Evolutionary conservation across 2,797 vertebrate genomes (phyloP).

Genomic region (Rhynchonycteris naso): DNA sequence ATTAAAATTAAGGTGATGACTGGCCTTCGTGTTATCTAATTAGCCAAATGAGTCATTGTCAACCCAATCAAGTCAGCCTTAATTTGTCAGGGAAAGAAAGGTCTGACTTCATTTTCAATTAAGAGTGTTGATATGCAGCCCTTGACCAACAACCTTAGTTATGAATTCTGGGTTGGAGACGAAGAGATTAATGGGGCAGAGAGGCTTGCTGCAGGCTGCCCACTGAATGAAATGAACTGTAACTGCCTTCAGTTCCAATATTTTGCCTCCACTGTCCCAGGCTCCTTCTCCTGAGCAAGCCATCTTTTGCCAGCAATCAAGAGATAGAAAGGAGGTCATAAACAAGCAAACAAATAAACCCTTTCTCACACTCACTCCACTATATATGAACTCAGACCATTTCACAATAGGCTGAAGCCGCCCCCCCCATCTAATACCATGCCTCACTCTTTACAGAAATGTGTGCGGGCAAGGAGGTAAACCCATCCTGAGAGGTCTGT

Average conservation of each 20-base stretch:
- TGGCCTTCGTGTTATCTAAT: slow-evolving; percentile 10
- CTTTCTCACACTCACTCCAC: fast-evolving
- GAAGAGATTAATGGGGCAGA: not conserved
- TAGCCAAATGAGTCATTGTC: slow-evolving; percentile 47
- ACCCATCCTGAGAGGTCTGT: not conserved
- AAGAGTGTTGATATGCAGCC: not conserved
- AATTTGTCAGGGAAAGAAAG: slow-evolving; percentile 1
- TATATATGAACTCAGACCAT: not conserved
- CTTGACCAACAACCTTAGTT: not conserved
- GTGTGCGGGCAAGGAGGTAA: not conserved
- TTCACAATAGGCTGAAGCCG: too few relatives aligned
- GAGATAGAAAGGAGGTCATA: not conserved
- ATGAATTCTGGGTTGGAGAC: not conserved
- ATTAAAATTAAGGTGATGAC: slow-evolving; percentile 18
- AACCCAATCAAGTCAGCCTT: not conserved
- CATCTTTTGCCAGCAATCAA: not conserved
- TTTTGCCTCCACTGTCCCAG: fast-evolving
- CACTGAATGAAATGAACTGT: fast-evolving
- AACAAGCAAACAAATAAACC: not conserved
- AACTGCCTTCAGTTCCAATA: not conserved
- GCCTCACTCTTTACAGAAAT: not conserved
- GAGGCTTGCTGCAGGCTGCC: fast-evolving
- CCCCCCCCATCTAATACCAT: fast-evolving
- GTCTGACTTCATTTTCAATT: slow-evolving; percentile 49
- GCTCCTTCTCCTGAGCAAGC: not conserved